Evolutionary conservation across 2,797 vertebrate species (phyloP).

Genomic region (Brotogeris chrysoptera): DNA sequence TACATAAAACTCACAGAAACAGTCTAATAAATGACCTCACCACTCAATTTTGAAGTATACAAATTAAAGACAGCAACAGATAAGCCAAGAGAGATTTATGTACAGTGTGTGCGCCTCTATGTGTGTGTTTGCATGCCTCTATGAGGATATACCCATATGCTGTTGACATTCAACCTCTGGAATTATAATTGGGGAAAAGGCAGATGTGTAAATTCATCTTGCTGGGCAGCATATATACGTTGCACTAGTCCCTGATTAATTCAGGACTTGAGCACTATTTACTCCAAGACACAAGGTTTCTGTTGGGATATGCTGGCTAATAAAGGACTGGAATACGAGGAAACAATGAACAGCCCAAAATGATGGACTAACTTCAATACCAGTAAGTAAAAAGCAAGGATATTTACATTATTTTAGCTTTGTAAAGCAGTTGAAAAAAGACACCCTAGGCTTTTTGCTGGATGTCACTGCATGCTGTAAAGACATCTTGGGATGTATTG

Average conservation of each 20-base stretch:
- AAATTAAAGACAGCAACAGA: constrained; percentile 59
- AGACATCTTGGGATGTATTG: constrained; percentile 40
- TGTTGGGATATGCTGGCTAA: neutral
- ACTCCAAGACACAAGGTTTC: constrained; percentile 53
- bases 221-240: constrained; percentile 25
- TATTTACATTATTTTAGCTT: constrained; percentile 40
- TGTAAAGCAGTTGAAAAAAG: constrained; percentile 33
- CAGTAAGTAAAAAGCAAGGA: constrained; percentile 16
- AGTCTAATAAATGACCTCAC: constrained; percentile 70
- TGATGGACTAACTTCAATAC: neutral
- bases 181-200: constrained; percentile 67
- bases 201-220: constrained; percentile 66
- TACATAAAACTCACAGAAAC: constrained; percentile 62
- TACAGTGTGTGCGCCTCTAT: neutral
- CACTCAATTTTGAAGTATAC: constrained; percentile 65
- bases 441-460: constrained; percentile 27
- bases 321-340: constrained; percentile 8
- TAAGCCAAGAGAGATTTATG: constrained; percentile 61
- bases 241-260: constrained; percentile 47
- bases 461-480: constrained; percentile 12
- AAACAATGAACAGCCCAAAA: constrained; percentile 15
- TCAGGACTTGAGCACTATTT: constrained; percentile 34
- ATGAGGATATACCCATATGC: constrained; percentile 26
- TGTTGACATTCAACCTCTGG: constrained; percentile 63
- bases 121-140: constrained; percentile 18